These are phyloP conservation scores for Carassius auratus DNA, from an alignment of 2,113 vertebrate genomes.

Conservation along the genomic window DNA sequence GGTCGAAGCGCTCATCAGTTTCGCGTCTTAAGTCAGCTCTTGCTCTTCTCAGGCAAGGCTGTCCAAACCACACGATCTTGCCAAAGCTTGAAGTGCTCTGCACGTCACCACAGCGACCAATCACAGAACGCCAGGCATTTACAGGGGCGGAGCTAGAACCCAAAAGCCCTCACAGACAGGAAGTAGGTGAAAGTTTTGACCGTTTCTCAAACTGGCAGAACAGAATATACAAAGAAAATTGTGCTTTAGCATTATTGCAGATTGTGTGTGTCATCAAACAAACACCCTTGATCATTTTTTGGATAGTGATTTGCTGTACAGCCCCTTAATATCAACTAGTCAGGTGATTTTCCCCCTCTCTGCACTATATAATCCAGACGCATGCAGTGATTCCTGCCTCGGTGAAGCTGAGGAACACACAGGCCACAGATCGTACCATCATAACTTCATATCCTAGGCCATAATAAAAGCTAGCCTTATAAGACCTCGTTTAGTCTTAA, in stretches of 20 bases:
- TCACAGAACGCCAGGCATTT: constrained; percentile 17
- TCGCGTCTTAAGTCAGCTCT: constrained; percentile 45
- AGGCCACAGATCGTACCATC: constrained; percentile 10
- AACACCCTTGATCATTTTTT: background rate
- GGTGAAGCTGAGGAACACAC: constrained; percentile 27
- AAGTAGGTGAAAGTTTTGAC: constrained; percentile 18
- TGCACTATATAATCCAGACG: constrained; percentile 66
- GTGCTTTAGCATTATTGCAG: background rate
- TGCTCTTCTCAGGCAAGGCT: constrained; percentile 43
- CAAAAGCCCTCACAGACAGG: constrained; percentile 2
- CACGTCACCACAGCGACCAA: constrained; percentile 27
- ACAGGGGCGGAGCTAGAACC: constrained; percentile 11
- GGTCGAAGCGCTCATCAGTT: constrained; percentile 61
- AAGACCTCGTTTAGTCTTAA: constrained; percentile 77
- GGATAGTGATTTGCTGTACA: background rate
- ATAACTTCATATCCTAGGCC: constrained; percentile 58
- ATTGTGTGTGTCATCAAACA: background rate
- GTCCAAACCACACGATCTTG: constrained; percentile 53
- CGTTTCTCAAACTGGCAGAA: background rate
- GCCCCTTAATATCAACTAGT: background rate
- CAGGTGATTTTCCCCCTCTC: constrained; percentile 56
- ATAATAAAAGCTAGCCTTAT: constrained; percentile 77
- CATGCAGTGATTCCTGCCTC: constrained; percentile 44
- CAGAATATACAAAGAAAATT: background rate
- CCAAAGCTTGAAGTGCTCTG: constrained; percentile 61